Evolutionary conservation across 53 echinoderm and acorn worm species (phyloP).

Genomic region (Apostichopus leukothele): DNA sequence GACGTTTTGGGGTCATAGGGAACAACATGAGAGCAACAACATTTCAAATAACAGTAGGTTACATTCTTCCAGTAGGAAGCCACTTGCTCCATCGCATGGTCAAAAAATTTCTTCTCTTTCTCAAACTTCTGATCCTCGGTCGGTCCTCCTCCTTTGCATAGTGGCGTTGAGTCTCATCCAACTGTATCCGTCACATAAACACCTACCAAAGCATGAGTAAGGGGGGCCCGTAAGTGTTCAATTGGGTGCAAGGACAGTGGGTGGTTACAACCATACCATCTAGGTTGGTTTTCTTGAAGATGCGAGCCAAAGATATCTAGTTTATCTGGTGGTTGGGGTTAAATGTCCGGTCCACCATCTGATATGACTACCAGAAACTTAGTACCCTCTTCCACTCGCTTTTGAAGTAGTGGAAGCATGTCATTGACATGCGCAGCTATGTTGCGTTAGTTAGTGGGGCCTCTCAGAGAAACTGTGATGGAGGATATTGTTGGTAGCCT

Average conservation of each 20-base stretch:
- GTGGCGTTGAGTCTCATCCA: slow-evolving; percentile 44
- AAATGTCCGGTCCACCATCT: slow-evolving; percentile 56
- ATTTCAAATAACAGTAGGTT: neutral
- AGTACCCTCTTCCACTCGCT: slow-evolving; percentile 21
- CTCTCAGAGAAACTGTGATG: slow-evolving; percentile 35
- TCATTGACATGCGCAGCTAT: slow-evolving; percentile 54
- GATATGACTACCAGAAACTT: slow-evolving; percentile 19
- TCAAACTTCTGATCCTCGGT: slow-evolving; percentile 17
- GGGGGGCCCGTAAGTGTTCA: slow-evolving; percentile 58
- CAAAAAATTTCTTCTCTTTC: slow-evolving; percentile 56
- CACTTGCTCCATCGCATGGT: slow-evolving; percentile 41
- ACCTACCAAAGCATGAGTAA: slow-evolving; percentile 48
- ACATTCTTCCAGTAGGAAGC: slow-evolving; percentile 35
- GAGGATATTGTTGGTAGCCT: slow-evolving; percentile 34
- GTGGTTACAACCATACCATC: slow-evolving; percentile 54
- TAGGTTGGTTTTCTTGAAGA: slow-evolving; percentile 50
- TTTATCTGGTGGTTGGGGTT: slow-evolving; percentile 54
- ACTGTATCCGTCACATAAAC: slow-evolving; percentile 48
- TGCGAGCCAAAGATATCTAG: slow-evolving; percentile 26
- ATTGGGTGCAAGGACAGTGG: slow-evolving; percentile 60
- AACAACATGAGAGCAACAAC: neutral
- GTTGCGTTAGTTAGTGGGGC: slow-evolving; percentile 46
- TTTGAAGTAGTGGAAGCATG: slow-evolving; percentile 49
- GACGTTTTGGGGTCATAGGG: neutral
- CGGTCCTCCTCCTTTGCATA: slow-evolving; percentile 10